Evolutionary conservation across 2,797 vertebrate species (phyloP).

Genomic region (Enteromius mattozi): DNA sequence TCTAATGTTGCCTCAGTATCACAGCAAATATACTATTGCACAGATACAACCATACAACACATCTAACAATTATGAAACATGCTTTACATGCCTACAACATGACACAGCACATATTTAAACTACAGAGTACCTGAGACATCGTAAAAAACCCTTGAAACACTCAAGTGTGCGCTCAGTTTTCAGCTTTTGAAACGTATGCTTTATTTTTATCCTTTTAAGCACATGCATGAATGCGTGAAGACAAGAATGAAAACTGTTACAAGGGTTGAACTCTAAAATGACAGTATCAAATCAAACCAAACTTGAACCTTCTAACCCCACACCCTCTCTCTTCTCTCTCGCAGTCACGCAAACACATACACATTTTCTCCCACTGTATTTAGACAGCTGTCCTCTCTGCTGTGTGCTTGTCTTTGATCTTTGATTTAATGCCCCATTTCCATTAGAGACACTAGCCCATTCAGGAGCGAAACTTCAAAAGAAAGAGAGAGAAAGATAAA

Average conservation of each 20-base stretch:
- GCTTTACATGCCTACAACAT: slow-evolving; percentile 7
- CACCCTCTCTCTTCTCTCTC: slow-evolving; percentile 63
- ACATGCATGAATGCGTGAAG: slow-evolving; percentile 5
- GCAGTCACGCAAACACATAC: slow-evolving; percentile 45
- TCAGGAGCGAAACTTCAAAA: slow-evolving; percentile 63
- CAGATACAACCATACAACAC: neutral
- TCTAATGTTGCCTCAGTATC: slow-evolving; percentile 18
- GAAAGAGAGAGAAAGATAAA: slow-evolving; percentile 36
- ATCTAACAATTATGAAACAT: neutral
- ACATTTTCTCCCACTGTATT: slow-evolving; percentile 55
- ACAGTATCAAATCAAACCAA: slow-evolving; percentile 33
- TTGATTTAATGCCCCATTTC: slow-evolving; percentile 66
- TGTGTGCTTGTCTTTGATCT: slow-evolving; percentile 62
- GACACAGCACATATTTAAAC: neutral
- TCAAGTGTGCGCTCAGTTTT: neutral
- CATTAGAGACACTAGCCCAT: slow-evolving; percentile 68
- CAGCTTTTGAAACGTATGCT: neutral
- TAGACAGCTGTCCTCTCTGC: slow-evolving; percentile 64
- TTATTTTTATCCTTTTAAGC: slow-evolving; percentile 7
- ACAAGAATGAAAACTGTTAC: slow-evolving; percentile 20
- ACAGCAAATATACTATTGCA: neutral
- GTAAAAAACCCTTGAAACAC: neutral
- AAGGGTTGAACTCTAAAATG: slow-evolving; percentile 19
- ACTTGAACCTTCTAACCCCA: slow-evolving; percentile 48
- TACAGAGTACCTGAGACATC: neutral